Base-by-base conservation (phyloP, 1,140 invertebrate genomes). In the Medauroidea extradentata region DNA sequence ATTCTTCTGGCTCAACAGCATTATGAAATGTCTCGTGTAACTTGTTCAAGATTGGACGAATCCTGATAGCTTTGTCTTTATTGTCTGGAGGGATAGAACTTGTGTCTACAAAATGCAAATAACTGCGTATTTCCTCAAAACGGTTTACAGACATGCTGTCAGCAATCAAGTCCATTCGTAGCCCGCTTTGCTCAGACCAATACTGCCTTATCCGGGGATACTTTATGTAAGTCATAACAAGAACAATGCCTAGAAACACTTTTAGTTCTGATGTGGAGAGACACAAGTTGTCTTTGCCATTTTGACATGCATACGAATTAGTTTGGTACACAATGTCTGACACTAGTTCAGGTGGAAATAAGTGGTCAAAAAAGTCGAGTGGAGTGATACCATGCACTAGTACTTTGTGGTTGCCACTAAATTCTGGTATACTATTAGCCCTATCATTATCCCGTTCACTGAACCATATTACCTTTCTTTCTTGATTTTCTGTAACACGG, bases 1-100 rank as follows among this genome's bases (percentile, higher is more conserved):
- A 66, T 49, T 75, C 69, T 66, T 73, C 69, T 53, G 61, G 64
- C 57, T 65, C 48, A 42, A 34, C 29, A 34, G 64, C 53, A 59
- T 58, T 67, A 11, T 65, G 18, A 52, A 72, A 69, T 44, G 46
- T 64, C 39, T 65, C 56, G 41, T 70, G 25, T 19, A 60, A 13
- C 14, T 24, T 49, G 39, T 60, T 43, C 2, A 60, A 19, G 23
- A 63, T 41, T 23, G 58, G 57, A 18, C 59, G 29, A 8, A 63
- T 43, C 54, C 60, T 61, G 50, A 56, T 60, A 4, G 60, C 21
- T 42, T 44, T 56, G 34, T 60, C 41, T 46, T 60, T 44, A 13
- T 50, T 16, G 11, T 34, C 29, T n/a, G 27, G 3, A 19, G 18
- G 25, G n/a, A 57, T 55, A 7, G 54, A 49, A 19, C 21, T 29